Percentiles rank a stretch among this genome's conserved stretches.
These are phyloP conservation scores for Talpa occidentalis DNA, from an alignment of 2,113 vertebrate species.

Conservation along the genomic window DNA sequence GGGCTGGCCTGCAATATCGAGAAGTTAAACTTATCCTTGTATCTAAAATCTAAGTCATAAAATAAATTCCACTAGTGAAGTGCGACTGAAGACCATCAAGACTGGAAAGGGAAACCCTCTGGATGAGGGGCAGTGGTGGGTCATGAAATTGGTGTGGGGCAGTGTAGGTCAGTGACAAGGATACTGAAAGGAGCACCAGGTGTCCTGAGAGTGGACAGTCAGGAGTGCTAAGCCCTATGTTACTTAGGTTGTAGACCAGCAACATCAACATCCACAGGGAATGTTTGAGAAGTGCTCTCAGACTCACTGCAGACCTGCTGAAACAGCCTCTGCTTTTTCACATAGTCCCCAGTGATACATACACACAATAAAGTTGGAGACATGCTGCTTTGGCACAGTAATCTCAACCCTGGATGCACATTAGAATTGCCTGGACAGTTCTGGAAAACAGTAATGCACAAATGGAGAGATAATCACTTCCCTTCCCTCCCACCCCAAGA, in stretches of 20 bases:
- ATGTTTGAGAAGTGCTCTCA: background rate
- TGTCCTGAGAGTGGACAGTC: background rate
- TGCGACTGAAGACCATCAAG: background rate
- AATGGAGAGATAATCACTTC: background rate
- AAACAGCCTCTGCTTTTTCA: background rate
- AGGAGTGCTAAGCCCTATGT: background rate
- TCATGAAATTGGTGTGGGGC: background rate
- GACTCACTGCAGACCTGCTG: background rate
- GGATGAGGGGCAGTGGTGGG: background rate
- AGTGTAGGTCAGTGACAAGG: too few relatives aligned
- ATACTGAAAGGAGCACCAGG: background rate
- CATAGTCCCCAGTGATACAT: too few relatives aligned
- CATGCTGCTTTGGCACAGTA: background rate
- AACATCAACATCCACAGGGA: background rate
- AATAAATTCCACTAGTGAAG: background rate
- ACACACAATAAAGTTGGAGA: fast-evolving
- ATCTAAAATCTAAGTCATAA: background rate
- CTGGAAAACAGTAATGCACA: background rate
- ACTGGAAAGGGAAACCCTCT: background rate
- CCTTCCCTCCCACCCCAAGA: background rate
- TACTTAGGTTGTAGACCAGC: background rate
- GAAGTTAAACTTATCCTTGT: background rate
- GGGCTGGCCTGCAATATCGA: background rate
- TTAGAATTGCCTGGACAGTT: background rate
- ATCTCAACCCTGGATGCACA: background rate